A percentile compares a stretch with the other conserved stretches of the same genome.
phyloP scores from a whole-genome alignment of 2,113 vertebrate genomes.

The Pongo abelii region DNA sequence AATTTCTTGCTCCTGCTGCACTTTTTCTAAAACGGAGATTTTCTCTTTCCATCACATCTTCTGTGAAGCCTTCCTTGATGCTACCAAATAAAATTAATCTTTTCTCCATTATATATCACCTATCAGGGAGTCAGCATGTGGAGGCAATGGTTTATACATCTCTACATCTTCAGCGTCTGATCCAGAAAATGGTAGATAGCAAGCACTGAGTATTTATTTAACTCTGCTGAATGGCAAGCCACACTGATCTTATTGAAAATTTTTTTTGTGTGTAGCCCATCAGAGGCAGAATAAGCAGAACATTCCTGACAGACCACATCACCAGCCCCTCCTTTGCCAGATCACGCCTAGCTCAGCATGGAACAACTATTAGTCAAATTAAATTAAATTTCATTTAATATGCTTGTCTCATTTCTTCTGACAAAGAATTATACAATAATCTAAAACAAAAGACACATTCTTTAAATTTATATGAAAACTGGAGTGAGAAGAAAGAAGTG shows the following conservation, averaged over 20 bases:
- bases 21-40: neutral
- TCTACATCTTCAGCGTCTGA: neutral
- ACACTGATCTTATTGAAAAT: neutral
- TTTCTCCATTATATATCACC: neutral
- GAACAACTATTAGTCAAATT: neutral
- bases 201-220: neutral
- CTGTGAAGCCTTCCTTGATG: neutral
- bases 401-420: neutral
- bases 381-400: conserved; percentile 12
- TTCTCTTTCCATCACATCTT: neutral
- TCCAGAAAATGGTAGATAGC: neutral
- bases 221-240: neutral
- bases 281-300: neutral
- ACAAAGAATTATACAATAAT: neutral
- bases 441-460: conserved; percentile 22
- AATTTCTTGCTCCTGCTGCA: neutral
- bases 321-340: neutral
- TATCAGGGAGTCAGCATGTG: neutral
- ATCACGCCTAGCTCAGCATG: neutral
- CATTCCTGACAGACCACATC: neutral
- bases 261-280: neutral
- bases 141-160: neutral
- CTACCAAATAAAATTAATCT: neutral
- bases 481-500: neutral
- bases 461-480: conserved; percentile 30